These are phyloP conservation scores for Drosophila nasuta DNA, from an alignment of 1,140 invertebrate species.

Conservation along the genomic window DNA sequence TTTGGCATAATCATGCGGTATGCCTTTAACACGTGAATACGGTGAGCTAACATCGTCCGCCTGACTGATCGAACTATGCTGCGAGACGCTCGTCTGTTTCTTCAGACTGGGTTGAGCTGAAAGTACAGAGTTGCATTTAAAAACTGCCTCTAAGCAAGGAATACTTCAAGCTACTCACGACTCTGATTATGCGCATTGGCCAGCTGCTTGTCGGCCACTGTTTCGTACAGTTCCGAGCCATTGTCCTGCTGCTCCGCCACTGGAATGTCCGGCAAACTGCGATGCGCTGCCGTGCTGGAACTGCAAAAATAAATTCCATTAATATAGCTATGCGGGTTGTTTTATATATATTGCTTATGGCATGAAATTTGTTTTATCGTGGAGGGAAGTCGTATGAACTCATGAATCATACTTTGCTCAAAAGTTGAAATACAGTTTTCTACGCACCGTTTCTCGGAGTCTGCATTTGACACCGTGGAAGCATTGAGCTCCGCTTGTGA, in stretches of 20 bases:
- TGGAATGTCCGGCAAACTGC: slow-evolving; percentile 89
- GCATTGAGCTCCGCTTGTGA: slow-evolving; percentile 77
- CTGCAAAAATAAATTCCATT: slow-evolving; percentile 40
- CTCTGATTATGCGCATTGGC: slow-evolving; percentile 70
- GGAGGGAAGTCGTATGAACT: no score
- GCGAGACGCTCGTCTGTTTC: slow-evolving; percentile 85
- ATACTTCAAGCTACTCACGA: slow-evolving; percentile 55
- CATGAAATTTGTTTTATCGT: no score
- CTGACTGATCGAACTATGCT: slow-evolving; percentile 87
- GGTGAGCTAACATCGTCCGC: slow-evolving; percentile 87
- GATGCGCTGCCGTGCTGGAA: slow-evolving; percentile 85
- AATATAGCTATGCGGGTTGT: not conserved
- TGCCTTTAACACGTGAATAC: slow-evolving; percentile 87
- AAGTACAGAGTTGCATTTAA: not conserved
- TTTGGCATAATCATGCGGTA: slow-evolving; percentile 86
- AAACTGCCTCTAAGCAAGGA: no score
- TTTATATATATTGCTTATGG: no score
- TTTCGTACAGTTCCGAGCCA: slow-evolving; percentile 89
- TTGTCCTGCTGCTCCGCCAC: slow-evolving; percentile 86
- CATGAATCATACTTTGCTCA: no score
- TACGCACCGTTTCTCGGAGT: slow-evolving; percentile 77
- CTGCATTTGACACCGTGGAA: slow-evolving; percentile 78
- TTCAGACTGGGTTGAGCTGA: slow-evolving; percentile 75
- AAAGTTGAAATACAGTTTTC: not conserved
- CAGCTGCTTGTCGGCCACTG: slow-evolving; percentile 87